Base-by-base conservation (phyloP, 2,888 invertebrate species). In the Andricus curvator region DNA sequence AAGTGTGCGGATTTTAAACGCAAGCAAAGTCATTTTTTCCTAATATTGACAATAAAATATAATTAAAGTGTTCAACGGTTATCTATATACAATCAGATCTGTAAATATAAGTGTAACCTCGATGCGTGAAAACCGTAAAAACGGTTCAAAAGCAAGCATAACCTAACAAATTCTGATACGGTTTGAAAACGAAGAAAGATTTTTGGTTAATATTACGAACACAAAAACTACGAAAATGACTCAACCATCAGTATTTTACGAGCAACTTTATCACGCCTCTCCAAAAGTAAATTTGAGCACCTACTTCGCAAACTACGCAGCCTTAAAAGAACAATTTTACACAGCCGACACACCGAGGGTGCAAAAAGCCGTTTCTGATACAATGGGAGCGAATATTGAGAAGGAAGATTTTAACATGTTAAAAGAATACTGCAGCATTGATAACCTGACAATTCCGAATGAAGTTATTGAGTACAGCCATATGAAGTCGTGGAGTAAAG, bases 381-480 rank as follows among this genome's bases (percentile, higher is more conserved):
- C 29, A 33, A 90, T 92, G 88, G 87, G 84, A n/a, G 81, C 80
- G 11, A 78, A 87, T 11, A 85, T 94, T 9, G 92, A 88, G 77
- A 91, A 93, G 79, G 89, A 92, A 25, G 93, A 94, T 81, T 93
- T 93, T 86, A 85, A 90, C 1, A 91, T 93, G 80, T 85, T 94
- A 5, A 86, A 90, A 1, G 89, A 90, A 11, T 94, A 93, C 87
- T 94, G 94, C 92, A 94, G 90, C 8, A 76, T 89, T 13, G 89
- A 91, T 22, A 87, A 92, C 79, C 86, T 92, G 65, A 88, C 88
- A 5, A 86, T 90, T 15, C 84, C 89, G 0, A 90, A 88, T 51
- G 90, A 91, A 86, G 80, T 87, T 11, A 82, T 83, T 78, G 88
- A 85, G 78, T 77, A 83, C 77, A 80, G 85, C 51, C 78, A 62